Conservation (phyloP, 1,140 invertebrate species). For the Drosophila santomea region DNA sequence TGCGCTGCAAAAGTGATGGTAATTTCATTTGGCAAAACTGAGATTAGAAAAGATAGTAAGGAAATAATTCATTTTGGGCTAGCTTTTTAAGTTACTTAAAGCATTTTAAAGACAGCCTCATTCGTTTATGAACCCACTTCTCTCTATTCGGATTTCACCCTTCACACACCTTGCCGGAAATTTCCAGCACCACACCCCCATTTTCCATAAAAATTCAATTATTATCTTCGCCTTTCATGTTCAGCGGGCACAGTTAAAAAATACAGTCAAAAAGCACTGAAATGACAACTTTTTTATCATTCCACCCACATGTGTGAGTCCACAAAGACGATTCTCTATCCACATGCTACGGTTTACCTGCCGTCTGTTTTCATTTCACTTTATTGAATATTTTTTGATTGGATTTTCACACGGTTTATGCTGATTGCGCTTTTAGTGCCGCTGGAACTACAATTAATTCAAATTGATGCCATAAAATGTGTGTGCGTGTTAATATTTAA, state of each 20-base stretch:
- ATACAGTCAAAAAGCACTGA: conserved; percentile 22
- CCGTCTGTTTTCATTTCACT: conserved; percentile 36
- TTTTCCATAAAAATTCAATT: conserved; percentile 66
- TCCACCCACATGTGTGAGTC: conserved; percentile 9
- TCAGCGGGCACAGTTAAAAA: conserved; percentile 41
- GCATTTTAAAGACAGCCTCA: not conserved
- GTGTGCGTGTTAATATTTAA: conserved; percentile 63
- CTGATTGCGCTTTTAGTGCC: conserved; percentile 59
- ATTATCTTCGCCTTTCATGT: conserved; percentile 56
- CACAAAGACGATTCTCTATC: conserved; percentile 9
- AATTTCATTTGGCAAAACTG: no score
- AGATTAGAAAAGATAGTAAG: no score
- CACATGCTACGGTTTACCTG: conserved; percentile 9
- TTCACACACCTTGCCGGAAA: conserved; percentile 5
- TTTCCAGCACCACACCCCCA: conserved; percentile 11
- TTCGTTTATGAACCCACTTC: not conserved
- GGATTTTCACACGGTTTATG: conserved; percentile 51
- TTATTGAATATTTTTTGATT: conserved; percentile 56
- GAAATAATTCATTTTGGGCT: no score
- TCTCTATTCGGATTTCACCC: conserved; percentile 31
- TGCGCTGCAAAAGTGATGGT: not conserved
- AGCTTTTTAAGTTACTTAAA: no score
- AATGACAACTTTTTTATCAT: conserved; percentile 39
- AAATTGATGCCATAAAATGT: conserved; percentile 63
- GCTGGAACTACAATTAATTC: conserved; percentile 60